Percentiles rank a stretch among this genome's conserved stretches.
Conservation (phyloP, 2,113 vertebrate genomes). For the Pituophis catenifer region DNA sequence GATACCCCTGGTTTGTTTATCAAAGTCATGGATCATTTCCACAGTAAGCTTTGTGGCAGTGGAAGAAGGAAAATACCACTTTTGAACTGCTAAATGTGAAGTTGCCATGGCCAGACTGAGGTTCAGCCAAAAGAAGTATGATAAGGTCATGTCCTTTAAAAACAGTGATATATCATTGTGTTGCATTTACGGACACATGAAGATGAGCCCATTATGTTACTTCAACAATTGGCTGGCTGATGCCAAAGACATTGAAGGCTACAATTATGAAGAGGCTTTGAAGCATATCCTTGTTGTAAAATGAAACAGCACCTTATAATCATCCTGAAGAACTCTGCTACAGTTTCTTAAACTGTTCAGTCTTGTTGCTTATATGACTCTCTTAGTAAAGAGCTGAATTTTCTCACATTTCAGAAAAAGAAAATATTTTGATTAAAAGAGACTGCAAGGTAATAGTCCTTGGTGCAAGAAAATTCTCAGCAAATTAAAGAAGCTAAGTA, state of each 20-base stretch:
- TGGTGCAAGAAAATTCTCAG: constrained; percentile 20
- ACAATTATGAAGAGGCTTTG: not conserved
- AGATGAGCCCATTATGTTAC: not conserved
- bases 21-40: not conserved
- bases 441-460: constrained; percentile 1
- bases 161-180: not conserved
- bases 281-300: not conserved
- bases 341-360: constrained; percentile 6
- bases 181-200: not conserved
- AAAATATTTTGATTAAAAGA: constrained; percentile 35
- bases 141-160: not conserved
- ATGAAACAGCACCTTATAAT: not conserved
- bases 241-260: not conserved
- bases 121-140: not conserved
- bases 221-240: not conserved
- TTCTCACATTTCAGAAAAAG: constrained; percentile 13
- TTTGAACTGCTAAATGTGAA: not conserved
- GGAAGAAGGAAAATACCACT: not conserved
- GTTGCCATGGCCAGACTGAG: not conserved
- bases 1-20: not conserved
- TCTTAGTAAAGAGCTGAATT: not conserved
- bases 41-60: not conserved
- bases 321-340: not conserved
- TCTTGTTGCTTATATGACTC: not conserved
- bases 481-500: not conserved